Evolutionary conservation across 2,113 vertebrate genomes (phyloP).

Genomic region (Panurus biarmicus): DNA sequence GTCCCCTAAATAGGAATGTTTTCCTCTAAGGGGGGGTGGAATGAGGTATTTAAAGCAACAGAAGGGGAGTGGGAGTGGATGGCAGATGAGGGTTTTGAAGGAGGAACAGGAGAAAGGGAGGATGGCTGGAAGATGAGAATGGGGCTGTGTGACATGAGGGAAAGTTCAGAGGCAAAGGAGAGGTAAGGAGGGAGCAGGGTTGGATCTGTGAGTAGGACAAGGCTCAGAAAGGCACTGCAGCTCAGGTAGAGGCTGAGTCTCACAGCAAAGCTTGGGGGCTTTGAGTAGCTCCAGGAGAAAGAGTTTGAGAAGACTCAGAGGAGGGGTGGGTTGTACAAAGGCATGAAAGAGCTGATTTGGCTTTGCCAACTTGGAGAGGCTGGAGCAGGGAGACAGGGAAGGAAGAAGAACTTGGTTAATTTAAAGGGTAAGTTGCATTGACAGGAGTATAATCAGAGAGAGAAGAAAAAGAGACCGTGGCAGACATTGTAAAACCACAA

Average conservation of each 20-base stretch:
- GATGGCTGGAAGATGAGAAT: neutral
- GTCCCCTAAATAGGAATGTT: neutral
- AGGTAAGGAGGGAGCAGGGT: neutral
- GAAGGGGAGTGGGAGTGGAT: slow-evolving; percentile 32
- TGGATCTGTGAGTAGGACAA: neutral
- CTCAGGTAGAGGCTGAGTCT: neutral
- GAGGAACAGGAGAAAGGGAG: neutral
- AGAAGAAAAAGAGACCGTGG: neutral
- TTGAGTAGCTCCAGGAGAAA: neutral
- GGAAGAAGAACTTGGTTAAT: neutral
- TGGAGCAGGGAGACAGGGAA: neutral
- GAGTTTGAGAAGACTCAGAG: neutral
- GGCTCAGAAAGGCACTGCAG: neutral
- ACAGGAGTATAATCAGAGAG: neutral
- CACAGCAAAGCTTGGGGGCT: neutral
- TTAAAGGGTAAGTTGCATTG: neutral
- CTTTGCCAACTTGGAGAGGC: neutral
- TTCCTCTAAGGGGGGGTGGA: neutral
- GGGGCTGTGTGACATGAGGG: neutral
- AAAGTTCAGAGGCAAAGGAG: neutral
- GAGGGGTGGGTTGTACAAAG: neutral
- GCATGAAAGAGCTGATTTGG: neutral
- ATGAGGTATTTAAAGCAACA: neutral
- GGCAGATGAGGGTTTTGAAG: slow-evolving; percentile 17
- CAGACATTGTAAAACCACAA: neutral